A percentile compares a stretch with the other conserved stretches of the same genome.
Conservation (phyloP, 2,113 vertebrate species). For the Perognathus longimembris region DNA sequence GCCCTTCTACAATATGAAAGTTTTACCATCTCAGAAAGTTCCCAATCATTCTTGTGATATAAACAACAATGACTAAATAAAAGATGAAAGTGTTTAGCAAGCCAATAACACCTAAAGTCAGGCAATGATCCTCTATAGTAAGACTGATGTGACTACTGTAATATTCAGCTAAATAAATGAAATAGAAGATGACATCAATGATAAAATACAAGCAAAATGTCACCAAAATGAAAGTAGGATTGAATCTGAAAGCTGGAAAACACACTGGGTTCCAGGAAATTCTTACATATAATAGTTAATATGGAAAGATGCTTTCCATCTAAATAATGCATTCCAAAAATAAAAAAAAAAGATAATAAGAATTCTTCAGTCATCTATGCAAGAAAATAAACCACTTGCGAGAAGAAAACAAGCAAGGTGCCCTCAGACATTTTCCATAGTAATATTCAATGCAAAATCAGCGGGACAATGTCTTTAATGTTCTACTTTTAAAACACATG, state of each 20-base stretch:
- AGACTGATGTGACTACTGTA: neutral
- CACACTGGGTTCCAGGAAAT: neutral
- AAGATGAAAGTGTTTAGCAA: neutral
- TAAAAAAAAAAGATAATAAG: neutral
- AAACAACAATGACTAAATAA: neutral
- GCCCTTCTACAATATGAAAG: constrained; percentile 16
- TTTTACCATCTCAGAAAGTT: neutral
- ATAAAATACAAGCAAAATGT: neutral
- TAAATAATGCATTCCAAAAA: neutral
- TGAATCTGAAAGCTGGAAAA: neutral
- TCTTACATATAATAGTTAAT: neutral
- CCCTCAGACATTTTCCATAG: neutral
- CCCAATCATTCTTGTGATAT: neutral
- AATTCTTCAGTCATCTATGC: neutral
- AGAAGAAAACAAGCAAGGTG: neutral
- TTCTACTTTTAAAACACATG: neutral
- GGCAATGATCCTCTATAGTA: neutral
- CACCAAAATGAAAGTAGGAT: neutral
- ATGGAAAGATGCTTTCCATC: neutral
- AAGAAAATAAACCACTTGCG: neutral
- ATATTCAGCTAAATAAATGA: neutral
- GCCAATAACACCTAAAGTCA: neutral
- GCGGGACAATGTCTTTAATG: neutral
- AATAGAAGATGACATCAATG: neutral
- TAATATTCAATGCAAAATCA: neutral